A percentile compares a stretch with the other conserved stretches of the same genome.
Conservation (phyloP, 1,140 invertebrate species). For the Bombus terrestris region DNA sequence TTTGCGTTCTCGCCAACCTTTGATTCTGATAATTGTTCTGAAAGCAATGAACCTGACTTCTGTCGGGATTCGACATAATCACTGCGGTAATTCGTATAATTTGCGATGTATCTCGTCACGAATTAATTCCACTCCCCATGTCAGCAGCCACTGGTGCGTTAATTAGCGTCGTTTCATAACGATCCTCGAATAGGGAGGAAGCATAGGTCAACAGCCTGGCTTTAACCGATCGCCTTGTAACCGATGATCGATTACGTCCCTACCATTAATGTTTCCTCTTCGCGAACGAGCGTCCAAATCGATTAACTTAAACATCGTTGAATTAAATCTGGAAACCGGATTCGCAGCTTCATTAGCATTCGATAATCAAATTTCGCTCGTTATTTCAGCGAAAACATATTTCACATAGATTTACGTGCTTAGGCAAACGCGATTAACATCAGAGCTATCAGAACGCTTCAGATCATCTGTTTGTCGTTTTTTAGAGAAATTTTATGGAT, state of each 20-base stretch:
- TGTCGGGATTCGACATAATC: conserved; percentile 11
- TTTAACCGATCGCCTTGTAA: background rate
- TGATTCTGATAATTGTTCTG: background rate
- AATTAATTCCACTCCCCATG: conserved; percentile 13
- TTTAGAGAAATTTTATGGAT: too few species aligned
- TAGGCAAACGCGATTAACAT: background rate
- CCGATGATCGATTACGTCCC: conserved; percentile 20
- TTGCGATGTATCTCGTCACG: conserved; percentile 5
- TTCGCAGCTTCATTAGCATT: background rate
- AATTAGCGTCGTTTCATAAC: conserved; percentile 70
- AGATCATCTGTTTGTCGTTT: too few species aligned
- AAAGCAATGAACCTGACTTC: conserved; percentile 23
- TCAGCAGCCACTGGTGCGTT: background rate
- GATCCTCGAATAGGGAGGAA: conserved; percentile 55
- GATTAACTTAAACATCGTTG: background rate
- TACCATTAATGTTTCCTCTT: conserved; percentile 22
- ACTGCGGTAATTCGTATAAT: conserved; percentile 34
- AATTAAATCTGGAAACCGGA: background rate
- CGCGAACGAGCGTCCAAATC: background rate
- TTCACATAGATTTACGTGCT: background rate
- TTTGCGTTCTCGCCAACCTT: background rate
- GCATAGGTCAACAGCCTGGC: conserved; percentile 56
- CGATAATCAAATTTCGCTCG: background rate
- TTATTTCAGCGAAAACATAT: background rate
- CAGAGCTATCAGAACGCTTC: too few species aligned